Percentiles rank a stretch among this genome's conserved stretches.
Evolutionary conservation across 2,888 invertebrate genomes (phyloP).

Genomic region (Tetranychus piercei): DNA sequence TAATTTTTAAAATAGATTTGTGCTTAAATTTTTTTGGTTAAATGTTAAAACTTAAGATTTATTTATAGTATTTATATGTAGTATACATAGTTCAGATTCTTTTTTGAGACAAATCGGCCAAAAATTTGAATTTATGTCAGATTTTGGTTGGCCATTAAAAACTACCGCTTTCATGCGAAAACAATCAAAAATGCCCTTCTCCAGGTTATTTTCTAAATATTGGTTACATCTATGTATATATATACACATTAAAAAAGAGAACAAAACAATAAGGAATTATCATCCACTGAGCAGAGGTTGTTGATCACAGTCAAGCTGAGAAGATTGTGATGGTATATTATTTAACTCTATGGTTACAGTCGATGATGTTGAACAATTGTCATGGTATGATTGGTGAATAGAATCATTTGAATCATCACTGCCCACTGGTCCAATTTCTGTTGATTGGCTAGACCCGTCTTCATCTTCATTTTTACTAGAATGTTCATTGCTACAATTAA

Average conservation of each 20-base stretch:
- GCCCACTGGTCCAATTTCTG: not conserved
- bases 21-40: too few species aligned
- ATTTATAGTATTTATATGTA: too few species aligned
- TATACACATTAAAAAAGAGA: conserved; percentile 1
- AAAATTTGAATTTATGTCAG: too few species aligned
- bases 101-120: too few species aligned
- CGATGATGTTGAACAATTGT: conserved; percentile 9
- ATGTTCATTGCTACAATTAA: not conserved
- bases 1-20: too few species aligned
- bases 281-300: conserved; percentile 19
- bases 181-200: not conserved
- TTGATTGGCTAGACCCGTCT: not conserved
- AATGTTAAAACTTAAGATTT: too few species aligned
- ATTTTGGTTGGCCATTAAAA: too few species aligned
- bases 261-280: not conserved
- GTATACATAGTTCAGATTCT: too few species aligned
- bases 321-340: conserved; percentile 19
- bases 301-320: conserved; percentile 21
- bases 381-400: conserved; percentile 7
- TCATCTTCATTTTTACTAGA: not conserved
- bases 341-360: conserved; percentile 20
- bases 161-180: too few species aligned
- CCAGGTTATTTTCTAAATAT: conserved; percentile 6
- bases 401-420: conserved; percentile 9
- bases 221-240: conserved; percentile 10